These are phyloP conservation scores for Clarias platycephalus DNA, from an alignment of 2,797 vertebrate genomes.

Conservation along the genomic window DNA sequence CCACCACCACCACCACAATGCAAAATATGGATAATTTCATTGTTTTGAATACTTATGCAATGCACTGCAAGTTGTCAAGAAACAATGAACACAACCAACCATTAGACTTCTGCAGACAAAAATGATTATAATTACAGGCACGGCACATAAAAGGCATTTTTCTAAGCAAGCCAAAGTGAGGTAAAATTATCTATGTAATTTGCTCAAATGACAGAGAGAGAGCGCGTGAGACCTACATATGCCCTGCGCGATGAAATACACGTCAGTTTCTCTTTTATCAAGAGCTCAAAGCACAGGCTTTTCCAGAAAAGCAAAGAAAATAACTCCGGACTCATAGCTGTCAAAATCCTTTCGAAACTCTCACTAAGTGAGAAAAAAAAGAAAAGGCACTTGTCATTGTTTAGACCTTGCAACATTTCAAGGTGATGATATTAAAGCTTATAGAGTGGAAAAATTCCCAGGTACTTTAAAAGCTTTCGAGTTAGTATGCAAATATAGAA, in stretches of 20 bases:
- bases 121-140: slow-evolving; percentile 6
- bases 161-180: slow-evolving; percentile 11
- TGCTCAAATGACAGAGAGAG: background rate
- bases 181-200: slow-evolving; percentile 29
- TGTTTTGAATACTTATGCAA: background rate
- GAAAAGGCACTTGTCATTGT: slow-evolving; percentile 18
- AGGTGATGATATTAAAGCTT: slow-evolving; percentile 13
- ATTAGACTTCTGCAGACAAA: slow-evolving; percentile 8
- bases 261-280: slow-evolving; percentile 33
- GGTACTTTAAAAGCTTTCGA: background rate
- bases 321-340: background rate
- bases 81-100: slow-evolving; percentile 24
- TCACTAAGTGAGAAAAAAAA: slow-evolving; percentile 18
- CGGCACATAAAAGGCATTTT: background rate
- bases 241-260: slow-evolving; percentile 30
- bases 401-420: slow-evolving; percentile 14
- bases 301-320: slow-evolving; percentile 20
- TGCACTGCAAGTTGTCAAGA: background rate
- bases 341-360: slow-evolving; percentile 23
- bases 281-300: slow-evolving; percentile 18
- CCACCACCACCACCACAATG: background rate
- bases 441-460: background rate
- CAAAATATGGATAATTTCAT: background rate
- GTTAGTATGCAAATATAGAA: background rate
- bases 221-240: slow-evolving; percentile 44